phyloP scores from a whole-genome alignment of 1,140 invertebrate species.

The Platorchestia sp. region DNA sequence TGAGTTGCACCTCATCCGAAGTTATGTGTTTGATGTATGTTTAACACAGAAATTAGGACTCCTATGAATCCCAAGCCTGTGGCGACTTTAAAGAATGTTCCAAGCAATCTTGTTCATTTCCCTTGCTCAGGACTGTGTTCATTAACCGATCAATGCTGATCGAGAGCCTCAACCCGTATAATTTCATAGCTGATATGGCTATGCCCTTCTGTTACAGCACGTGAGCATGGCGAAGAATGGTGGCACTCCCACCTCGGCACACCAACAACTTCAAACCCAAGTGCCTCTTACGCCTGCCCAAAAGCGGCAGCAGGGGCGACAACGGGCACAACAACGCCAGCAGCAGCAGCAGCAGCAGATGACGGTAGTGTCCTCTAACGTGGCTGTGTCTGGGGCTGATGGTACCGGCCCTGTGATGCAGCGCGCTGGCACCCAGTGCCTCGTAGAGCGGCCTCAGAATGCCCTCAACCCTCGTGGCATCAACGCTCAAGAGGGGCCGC shows the following conservation, averaged over 20 bases:
- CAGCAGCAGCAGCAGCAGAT: conserved; percentile 6
- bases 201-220: not conserved
- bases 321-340: not conserved
- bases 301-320: conserved; percentile 7
- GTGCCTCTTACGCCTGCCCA: conserved; percentile 5
- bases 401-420: not conserved
- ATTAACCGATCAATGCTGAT: too few species aligned
- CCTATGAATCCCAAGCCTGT: not conserved
- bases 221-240: not conserved
- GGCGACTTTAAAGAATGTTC: not conserved
- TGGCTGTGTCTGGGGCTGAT: not conserved
- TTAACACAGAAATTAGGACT: not conserved
- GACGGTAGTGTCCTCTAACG: not conserved
- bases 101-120: not conserved
- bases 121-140: not conserved
- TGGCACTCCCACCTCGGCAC: not conserved
- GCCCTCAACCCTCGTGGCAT: not conserved
- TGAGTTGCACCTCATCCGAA: too few species aligned
- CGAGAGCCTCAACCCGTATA: not conserved
- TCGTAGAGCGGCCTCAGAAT: conserved; percentile 19
- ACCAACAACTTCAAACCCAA: not conserved
- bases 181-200: not conserved
- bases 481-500: not conserved
- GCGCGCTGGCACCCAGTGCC: not conserved
- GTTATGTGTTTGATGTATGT: not conserved